These are phyloP conservation scores for Botia almorhae DNA, from an alignment of 2,797 vertebrate genomes.

Conservation along the genomic window DNA sequence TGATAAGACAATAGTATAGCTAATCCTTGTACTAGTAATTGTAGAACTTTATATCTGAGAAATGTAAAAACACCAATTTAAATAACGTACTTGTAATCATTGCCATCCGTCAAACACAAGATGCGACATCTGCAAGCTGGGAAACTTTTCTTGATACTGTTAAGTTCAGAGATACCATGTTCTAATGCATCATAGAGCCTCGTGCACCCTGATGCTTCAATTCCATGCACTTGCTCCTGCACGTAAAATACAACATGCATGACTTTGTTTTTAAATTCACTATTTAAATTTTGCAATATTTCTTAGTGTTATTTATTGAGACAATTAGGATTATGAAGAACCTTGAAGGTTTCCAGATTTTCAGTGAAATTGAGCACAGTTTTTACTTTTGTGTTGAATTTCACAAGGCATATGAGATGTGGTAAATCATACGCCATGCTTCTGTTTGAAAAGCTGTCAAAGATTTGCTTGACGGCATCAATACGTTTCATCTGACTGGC, in stretches of 20 bases:
- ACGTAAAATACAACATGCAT: background rate
- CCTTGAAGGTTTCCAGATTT: constrained; percentile 73
- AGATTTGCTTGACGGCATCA: constrained; percentile 72
- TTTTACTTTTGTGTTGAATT: constrained; percentile 65
- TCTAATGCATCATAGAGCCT: constrained; percentile 60
- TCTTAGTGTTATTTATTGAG: background rate
- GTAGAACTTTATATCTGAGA: background rate
- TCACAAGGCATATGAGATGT: constrained; percentile 70
- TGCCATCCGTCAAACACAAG: constrained; percentile 67
- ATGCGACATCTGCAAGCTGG: constrained; percentile 68
- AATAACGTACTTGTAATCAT: background rate
- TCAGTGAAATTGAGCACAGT: constrained; percentile 70
- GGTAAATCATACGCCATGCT: constrained; percentile 73
- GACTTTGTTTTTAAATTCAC: too few species aligned
- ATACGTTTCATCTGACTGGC: constrained; percentile 64
- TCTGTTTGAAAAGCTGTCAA: constrained; percentile 70
- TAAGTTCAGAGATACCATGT: constrained; percentile 54
- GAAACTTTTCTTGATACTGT: constrained; percentile 63
- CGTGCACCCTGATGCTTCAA: constrained; percentile 59
- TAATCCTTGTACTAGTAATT: background rate
- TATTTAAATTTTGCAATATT: background rate
- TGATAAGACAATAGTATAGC: background rate
- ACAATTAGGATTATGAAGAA: constrained; percentile 30
- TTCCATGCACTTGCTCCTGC: background rate
- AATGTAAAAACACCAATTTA: background rate